phyloP scores from a whole-genome alignment of 2,113 vertebrate species.

The Orientallactaga bullata region DNA sequence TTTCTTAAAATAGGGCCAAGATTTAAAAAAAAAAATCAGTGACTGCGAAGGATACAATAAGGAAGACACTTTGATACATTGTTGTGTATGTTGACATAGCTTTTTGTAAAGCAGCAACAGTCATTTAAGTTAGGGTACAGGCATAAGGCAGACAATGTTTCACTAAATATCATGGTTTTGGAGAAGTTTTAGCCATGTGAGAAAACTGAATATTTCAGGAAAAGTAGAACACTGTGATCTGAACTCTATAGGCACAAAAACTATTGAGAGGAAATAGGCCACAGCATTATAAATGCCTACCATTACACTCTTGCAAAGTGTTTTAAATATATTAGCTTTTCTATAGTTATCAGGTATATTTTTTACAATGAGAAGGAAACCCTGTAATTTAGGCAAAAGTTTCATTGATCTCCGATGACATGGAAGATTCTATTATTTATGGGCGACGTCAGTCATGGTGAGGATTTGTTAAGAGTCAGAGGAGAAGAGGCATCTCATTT shows the following conservation, averaged over 20 bases:
- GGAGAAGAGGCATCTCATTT: slow-evolving; percentile 12
- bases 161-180: background rate
- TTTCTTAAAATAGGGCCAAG: background rate
- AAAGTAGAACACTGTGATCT: background rate
- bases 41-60: background rate
- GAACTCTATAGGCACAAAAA: slow-evolving; percentile 8
- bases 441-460: background rate
- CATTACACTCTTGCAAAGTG: slow-evolving; percentile 1
- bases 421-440: slow-evolving; percentile 5
- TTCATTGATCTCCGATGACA: background rate
- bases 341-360: background rate
- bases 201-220: background rate
- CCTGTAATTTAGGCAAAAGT: slow-evolving; percentile 10
- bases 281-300: background rate
- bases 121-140: background rate
- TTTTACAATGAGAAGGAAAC: slow-evolving; percentile 54
- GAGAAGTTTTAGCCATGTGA: slow-evolving; percentile 20
- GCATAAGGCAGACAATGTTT: background rate
- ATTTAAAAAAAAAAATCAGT: slow-evolving; percentile 6
- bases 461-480: background rate
- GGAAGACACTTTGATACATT: background rate
- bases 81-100: background rate
- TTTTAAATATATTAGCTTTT: slow-evolving; percentile 57
- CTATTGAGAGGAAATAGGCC: background rate
- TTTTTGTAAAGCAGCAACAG: slow-evolving; percentile 35